Conservation (phyloP, 2,113 vertebrate genomes). For the Sterrhoptilus dennistouni region DNA sequence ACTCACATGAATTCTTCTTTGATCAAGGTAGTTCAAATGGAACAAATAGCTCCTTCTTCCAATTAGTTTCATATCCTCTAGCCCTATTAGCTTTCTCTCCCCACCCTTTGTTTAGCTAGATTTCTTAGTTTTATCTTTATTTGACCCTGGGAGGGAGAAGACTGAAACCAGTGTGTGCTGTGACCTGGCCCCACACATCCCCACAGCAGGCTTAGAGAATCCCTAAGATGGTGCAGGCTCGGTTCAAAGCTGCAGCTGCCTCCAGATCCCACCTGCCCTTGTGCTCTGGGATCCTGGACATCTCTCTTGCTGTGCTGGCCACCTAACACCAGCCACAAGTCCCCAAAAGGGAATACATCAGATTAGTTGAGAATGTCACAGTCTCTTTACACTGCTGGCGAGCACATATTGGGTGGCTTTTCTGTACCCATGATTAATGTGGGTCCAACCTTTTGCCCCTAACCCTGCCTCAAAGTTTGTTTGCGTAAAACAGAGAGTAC, state of each 20-base stretch:
- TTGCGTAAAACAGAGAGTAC: not conserved
- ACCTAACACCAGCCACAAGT: not conserved
- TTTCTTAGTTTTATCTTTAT: constrained; percentile 21
- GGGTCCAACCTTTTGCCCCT: not conserved
- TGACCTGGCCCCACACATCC: not conserved
- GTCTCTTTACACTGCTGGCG: not conserved
- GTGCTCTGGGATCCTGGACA: not conserved
- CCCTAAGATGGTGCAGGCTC: not conserved
- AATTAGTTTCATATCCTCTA: constrained; percentile 41
- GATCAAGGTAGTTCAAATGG: constrained; percentile 57
- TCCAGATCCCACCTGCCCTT: not conserved
- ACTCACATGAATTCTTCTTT: constrained; percentile 44
- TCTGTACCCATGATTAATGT: not conserved
- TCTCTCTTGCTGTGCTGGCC: not conserved
- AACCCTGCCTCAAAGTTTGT: not conserved
- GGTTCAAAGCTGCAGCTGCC: not conserved
- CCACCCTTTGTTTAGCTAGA: not conserved
- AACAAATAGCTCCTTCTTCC: constrained; percentile 40
- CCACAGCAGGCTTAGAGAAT: not conserved
- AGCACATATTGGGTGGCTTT: not conserved
- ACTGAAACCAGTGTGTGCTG: not conserved
- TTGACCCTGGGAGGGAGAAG: not conserved
- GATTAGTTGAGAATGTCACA: no score
- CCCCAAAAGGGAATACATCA: not conserved
- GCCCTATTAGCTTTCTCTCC: constrained; percentile 3